phyloP scores from a whole-genome alignment of 2,113 vertebrate genomes.

The Engystomops pustulosus region DNA sequence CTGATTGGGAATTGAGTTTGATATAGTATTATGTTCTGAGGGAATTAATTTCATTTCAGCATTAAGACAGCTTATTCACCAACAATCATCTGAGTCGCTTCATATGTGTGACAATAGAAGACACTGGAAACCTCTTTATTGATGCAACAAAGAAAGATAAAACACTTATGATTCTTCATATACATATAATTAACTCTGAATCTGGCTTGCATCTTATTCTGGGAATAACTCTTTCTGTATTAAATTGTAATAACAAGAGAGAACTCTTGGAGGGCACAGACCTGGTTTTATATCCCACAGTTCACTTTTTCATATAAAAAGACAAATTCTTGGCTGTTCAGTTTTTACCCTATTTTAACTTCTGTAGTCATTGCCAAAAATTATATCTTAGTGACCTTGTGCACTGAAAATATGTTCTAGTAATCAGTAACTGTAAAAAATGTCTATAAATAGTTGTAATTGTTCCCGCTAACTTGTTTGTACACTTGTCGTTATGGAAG shows the following conservation, averaged over 20 bases:
- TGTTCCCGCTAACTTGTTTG: not conserved
- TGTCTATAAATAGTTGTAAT: not conserved
- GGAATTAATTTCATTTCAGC: constrained; percentile 38
- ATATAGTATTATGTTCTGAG: constrained; percentile 46
- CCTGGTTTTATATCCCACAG: constrained; percentile 4
- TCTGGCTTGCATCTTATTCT: not conserved
- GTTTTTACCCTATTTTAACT: not conserved
- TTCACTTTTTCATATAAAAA: constrained; percentile 23
- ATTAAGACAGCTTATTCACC: constrained; percentile 16
- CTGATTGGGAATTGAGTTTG: constrained; percentile 23
- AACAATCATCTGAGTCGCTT: constrained; percentile 15
- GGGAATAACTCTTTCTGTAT: constrained; percentile 5
- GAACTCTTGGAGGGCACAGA: constrained; percentile 24
- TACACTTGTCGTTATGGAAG: not conserved
- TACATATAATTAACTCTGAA: constrained; percentile 1
- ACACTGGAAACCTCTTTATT: constrained; percentile 18
- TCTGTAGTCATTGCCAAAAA: constrained; percentile 15
- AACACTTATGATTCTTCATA: constrained; percentile 24
- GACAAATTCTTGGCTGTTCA: constrained; percentile 38
- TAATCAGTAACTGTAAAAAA: not conserved
- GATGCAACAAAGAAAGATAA: constrained; percentile 20
- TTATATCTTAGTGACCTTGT: constrained; percentile 10
- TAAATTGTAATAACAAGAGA: constrained; percentile 40
- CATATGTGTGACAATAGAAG: not conserved
- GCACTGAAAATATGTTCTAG: constrained; percentile 3